Evolutionary conservation across 2,888 invertebrate genomes (phyloP).

Genomic region (Ophion ellenae): DNA sequence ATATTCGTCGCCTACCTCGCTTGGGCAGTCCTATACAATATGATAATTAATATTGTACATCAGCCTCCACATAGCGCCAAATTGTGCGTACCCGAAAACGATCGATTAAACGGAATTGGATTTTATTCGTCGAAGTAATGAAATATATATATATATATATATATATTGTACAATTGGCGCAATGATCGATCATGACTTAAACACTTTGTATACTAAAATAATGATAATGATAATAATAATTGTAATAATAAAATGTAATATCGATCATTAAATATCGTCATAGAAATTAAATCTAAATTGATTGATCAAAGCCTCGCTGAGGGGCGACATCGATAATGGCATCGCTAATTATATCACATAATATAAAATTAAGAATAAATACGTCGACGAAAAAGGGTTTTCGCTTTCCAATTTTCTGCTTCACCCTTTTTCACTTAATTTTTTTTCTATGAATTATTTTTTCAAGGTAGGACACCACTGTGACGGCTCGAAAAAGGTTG

Average conservation of each 20-base stretch:
- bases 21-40: conserved; percentile 49
- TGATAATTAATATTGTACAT: conserved; percentile 37
- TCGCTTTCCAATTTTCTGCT: neutral
- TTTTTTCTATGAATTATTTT: neutral
- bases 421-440: neutral
- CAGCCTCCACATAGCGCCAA: conserved; percentile 50
- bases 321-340: conserved; percentile 51
- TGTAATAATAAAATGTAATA: conserved; percentile 22
- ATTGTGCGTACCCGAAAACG: conserved; percentile 33
- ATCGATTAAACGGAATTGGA: conserved; percentile 30
- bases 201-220: conserved; percentile 64
- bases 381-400: conserved; percentile 40
- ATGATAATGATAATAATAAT: conserved; percentile 45
- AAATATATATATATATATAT: conserved; percentile 10
- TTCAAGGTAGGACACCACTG: too few species aligned
- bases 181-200: conserved; percentile 54
- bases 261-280: conserved; percentile 24
- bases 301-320: conserved; percentile 51
- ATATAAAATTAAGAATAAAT: conserved; percentile 61
- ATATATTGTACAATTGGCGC: conserved; percentile 46
- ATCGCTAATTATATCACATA: conserved; percentile 59
- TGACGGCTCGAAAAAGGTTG: too few species aligned
- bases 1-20: conserved; percentile 46
- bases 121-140: conserved; percentile 29
- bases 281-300: conserved; percentile 43